Conservation (phyloP, 2,113 vertebrate genomes). For the Perca flavescens region DNA sequence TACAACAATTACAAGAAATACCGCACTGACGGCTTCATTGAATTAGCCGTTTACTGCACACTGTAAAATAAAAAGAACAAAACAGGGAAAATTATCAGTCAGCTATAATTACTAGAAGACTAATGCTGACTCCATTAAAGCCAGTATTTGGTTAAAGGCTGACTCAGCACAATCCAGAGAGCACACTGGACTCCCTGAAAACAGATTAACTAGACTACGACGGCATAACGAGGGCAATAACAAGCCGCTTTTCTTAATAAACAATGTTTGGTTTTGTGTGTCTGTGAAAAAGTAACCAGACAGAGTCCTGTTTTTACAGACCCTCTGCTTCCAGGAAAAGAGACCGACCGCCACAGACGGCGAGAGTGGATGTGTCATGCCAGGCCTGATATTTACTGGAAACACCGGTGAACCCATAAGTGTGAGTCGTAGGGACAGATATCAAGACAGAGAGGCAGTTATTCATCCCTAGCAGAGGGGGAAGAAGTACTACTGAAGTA, state of each 20-base stretch:
- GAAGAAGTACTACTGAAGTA: not conserved
- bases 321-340: conserved; percentile 67
- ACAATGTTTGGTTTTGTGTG: conserved; percentile 46
- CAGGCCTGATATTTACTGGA: conserved; percentile 60
- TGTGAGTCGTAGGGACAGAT: conserved; percentile 15
- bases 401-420: conserved; percentile 56
- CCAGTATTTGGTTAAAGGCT: conserved; percentile 34
- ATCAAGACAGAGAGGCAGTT: not conserved
- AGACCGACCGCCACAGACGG: conserved; percentile 45
- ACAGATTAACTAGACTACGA: conserved; percentile 60
- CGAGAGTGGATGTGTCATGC: conserved; percentile 52
- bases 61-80: conserved; percentile 53
- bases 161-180: conserved; percentile 54
- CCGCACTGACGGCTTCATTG: conserved; percentile 31
- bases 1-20: conserved; percentile 22
- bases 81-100: conserved; percentile 63
- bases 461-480: not conserved
- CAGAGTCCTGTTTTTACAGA: conserved; percentile 33
- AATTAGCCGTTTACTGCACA: conserved; percentile 22
- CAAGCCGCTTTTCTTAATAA: conserved; percentile 54
- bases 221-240: conserved; percentile 63
- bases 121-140: conserved; percentile 72
- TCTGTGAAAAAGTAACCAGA: conserved; percentile 12
- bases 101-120: conserved; percentile 70
- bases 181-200: conserved; percentile 50